These are phyloP conservation scores for Peromyscus eremicus DNA, from an alignment of 2,797 vertebrate genomes.

Conservation along the genomic window DNA sequence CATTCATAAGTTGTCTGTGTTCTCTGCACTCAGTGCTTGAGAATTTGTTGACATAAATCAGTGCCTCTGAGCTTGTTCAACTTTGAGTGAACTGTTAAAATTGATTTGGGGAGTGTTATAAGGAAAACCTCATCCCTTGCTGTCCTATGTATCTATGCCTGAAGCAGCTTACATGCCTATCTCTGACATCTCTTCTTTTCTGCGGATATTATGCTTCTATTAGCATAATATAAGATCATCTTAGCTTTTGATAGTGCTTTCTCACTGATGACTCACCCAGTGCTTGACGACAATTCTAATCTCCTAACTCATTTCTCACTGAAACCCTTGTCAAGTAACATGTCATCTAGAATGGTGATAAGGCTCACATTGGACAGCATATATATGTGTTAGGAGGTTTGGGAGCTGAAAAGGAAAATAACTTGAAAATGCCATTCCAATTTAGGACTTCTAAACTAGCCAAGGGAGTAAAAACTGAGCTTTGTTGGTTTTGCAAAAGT, in stretches of 20 bases:
- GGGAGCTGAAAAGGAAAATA: conserved; percentile 8
- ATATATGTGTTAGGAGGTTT: not conserved
- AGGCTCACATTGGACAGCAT: not conserved
- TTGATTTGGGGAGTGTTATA: not conserved
- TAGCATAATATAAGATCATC: conserved; percentile 42
- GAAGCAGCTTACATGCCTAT: not conserved
- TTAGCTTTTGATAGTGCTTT: conserved; percentile 7
- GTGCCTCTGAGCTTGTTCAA: conserved; percentile 18
- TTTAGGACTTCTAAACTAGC: conserved; percentile 27
- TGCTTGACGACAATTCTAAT: conserved; percentile 22
- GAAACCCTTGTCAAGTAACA: not conserved
- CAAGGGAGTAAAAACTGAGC: not conserved
- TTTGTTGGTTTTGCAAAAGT: not conserved
- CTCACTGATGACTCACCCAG: conserved; percentile 38
- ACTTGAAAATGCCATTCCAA: conserved; percentile 24
- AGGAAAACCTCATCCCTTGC: not conserved
- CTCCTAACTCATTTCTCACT: conserved; percentile 53
- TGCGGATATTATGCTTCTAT: not conserved
- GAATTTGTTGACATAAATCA: conserved; percentile 26
- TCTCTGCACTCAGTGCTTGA: not conserved
- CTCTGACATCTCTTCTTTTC: not conserved
- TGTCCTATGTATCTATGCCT: not conserved
- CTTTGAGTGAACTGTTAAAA: conserved; percentile 26
- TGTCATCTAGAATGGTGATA: conserved; percentile 32
- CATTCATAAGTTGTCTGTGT: conserved; percentile 22